Evolutionary conservation across 2,888 invertebrate genomes (phyloP).

Genomic region (Merodon equestris): DNA sequence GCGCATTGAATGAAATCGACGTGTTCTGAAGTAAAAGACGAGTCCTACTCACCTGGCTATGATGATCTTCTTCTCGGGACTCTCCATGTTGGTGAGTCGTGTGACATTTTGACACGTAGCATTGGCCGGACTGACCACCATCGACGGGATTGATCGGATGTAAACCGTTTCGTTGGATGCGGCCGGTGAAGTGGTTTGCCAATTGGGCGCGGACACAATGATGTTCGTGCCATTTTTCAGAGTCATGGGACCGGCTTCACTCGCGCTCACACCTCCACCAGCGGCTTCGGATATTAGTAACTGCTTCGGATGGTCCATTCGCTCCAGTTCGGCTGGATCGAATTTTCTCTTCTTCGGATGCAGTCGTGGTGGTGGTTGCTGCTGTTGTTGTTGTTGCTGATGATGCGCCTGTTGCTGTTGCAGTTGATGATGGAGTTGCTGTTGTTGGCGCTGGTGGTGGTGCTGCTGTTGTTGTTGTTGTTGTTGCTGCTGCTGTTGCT

Average conservation of each 20-base stretch:
- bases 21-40: not conserved
- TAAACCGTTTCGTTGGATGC: constrained; percentile 70
- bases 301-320: constrained; percentile 72
- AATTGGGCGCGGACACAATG: constrained; percentile 70
- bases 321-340: constrained; percentile 78
- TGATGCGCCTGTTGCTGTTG: too few relatives aligned
- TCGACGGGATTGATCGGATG: constrained; percentile 70
- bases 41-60: constrained; percentile 71
- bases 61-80: constrained; percentile 73
- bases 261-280: constrained; percentile 10
- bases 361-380: constrained; percentile 80
- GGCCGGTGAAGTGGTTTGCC: constrained; percentile 53
- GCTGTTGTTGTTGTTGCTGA: constrained; percentile 79
- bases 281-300: constrained; percentile 60
- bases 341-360: constrained; percentile 92
- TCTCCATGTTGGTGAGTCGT: constrained; percentile 69
- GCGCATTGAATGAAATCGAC: constrained; percentile 7
- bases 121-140: constrained; percentile 69
- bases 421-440: constrained; percentile 80
- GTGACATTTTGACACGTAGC: constrained; percentile 72
- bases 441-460: constrained; percentile 71
- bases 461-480: constrained; percentile 73
- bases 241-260: constrained; percentile 59
- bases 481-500: constrained; percentile 73
- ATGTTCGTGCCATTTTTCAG: constrained; percentile 73